Evolutionary conservation across 2,113 vertebrate species (phyloP).

Genomic region (Aleadryas rufinucha): DNA sequence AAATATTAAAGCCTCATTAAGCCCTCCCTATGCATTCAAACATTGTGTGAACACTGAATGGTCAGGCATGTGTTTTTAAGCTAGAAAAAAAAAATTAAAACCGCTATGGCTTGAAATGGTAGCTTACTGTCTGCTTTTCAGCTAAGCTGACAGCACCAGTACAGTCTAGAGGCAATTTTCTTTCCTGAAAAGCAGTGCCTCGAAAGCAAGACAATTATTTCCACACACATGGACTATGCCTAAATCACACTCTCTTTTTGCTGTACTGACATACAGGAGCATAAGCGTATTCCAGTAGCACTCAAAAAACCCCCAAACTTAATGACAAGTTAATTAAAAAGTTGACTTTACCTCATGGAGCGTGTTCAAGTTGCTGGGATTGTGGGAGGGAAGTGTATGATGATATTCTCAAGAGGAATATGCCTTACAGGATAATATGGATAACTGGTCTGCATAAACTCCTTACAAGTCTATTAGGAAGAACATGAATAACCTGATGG

Average conservation of each 20-base stretch:
- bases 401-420: not conserved
- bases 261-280: not conserved
- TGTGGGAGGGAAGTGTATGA: not conserved
- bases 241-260: not conserved
- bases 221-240: not conserved
- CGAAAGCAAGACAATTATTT: not conserved
- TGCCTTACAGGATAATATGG: not conserved
- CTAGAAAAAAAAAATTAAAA: not conserved
- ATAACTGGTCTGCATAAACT: not conserved
- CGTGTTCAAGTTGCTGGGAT: not conserved
- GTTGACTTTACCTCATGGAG: not conserved
- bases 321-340: not conserved
- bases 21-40: not conserved
- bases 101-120: not conserved
- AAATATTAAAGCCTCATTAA: not conserved
- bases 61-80: accelerated
- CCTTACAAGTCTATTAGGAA: not conserved
- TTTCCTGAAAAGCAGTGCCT: not conserved
- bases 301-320: not conserved
- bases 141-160: not conserved
- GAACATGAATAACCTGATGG: not conserved
- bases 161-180: not conserved
- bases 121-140: not conserved
- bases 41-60: not conserved
- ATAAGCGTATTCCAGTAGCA: not conserved